A percentile compares a stretch with the other conserved stretches of the same genome.
These are phyloP conservation scores for Epinephelus cyanopodus DNA, from an alignment of 2,113 vertebrate genomes.

Conservation along the genomic window DNA sequence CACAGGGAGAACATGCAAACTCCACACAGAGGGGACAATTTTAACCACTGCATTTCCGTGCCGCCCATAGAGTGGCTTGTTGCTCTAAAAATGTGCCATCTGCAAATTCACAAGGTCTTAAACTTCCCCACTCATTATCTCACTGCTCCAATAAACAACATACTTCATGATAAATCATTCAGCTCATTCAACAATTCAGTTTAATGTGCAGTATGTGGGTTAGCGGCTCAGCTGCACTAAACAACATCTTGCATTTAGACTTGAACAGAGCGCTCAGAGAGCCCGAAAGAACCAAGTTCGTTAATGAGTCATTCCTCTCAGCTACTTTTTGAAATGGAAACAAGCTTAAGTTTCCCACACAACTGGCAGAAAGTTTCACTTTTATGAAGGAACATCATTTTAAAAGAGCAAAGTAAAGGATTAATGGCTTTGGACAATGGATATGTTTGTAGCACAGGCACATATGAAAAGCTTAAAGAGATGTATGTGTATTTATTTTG, in stretches of 20 bases:
- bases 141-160: neutral
- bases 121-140: neutral
- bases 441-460: neutral
- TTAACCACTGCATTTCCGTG: too few species aligned
- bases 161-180: neutral
- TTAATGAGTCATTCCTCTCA: neutral
- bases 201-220: neutral
- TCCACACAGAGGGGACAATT: too few species aligned
- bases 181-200: neutral
- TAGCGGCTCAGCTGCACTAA: neutral
- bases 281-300: neutral
- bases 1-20: too few species aligned
- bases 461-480: neutral
- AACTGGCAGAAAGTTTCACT: neutral
- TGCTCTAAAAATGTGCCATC: neutral
- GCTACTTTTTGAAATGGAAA: slow-evolving; percentile 1
- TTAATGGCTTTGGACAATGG: neutral
- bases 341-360: slow-evolving; percentile 1
- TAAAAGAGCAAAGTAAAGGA: neutral
- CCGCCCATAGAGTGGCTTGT: neutral
- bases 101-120: neutral
- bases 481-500: slow-evolving; percentile 27
- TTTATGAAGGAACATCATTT: neutral
- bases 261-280: slow-evolving; percentile 18
- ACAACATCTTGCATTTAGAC: slow-evolving; percentile 13